These are phyloP conservation scores for Gymnothorax javanicus DNA, from an alignment of 2,797 vertebrate species.

Conservation along the genomic window DNA sequence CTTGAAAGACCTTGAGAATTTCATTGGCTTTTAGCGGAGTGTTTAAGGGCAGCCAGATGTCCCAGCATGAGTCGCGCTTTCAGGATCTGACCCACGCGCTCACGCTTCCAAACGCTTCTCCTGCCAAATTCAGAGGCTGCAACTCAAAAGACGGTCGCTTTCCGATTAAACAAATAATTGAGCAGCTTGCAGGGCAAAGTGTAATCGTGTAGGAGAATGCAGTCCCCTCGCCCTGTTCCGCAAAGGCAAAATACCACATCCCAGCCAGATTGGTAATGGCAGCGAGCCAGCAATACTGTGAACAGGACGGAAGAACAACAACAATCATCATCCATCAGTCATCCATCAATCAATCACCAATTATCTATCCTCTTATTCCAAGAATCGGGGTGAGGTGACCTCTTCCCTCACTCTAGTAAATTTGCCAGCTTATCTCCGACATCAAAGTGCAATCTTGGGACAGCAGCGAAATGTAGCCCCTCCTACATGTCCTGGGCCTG, in stretches of 20 bases:
- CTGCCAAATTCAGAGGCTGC: neutral
- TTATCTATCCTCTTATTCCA: too few relatives aligned
- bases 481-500: too few relatives aligned
- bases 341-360: too few relatives aligned
- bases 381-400: too few relatives aligned
- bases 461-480: too few relatives aligned
- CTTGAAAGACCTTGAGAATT: neutral
- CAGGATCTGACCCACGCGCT: neutral
- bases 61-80: neutral
- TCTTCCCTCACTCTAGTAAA: too few relatives aligned
- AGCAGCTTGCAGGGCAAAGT: neutral
- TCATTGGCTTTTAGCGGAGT: neutral
- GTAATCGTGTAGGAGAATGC: neutral
- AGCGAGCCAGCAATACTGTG: neutral
- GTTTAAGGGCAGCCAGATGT: neutral
- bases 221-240: neutral
- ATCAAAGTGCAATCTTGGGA: too few relatives aligned
- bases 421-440: too few relatives aligned
- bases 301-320: neutral
- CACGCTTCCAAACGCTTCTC: neutral
- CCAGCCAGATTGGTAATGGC: neutral
- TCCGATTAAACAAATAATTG: neutral
- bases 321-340: neutral
- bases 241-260: neutral
- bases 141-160: neutral